A percentile compares a stretch with the other conserved stretches of the same genome.
phyloP scores from a whole-genome alignment of 1,140 invertebrate genomes.

The Macrobrachium rosenbergii region DNA sequence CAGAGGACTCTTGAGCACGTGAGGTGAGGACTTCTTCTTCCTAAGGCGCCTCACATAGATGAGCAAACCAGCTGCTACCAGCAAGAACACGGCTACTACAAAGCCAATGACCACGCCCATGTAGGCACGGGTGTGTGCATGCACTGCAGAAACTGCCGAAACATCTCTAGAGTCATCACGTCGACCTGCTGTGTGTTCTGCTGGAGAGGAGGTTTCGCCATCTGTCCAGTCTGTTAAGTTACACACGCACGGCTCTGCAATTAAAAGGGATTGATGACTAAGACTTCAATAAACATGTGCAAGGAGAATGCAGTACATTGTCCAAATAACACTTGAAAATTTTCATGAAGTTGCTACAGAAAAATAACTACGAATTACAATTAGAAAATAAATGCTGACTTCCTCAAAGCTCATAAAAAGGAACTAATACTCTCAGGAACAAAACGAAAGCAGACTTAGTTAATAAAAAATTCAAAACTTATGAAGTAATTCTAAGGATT shows the following conservation, averaged over 20 bases:
- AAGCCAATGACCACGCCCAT: conserved; percentile 86
- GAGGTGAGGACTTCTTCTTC: conserved; percentile 79
- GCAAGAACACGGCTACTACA: conserved; percentile 78
- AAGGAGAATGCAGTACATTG: neutral
- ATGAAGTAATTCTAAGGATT: too few relatives aligned
- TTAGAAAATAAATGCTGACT: neutral
- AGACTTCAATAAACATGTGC: neutral
- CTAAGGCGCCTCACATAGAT: conserved; percentile 80
- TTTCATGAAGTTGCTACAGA: too few relatives aligned
- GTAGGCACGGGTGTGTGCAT: conserved; percentile 74
- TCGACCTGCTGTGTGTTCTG: conserved; percentile 69
- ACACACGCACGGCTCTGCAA: conserved; percentile 67
- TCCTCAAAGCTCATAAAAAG: too few relatives aligned
- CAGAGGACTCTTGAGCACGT: conserved; percentile 77
- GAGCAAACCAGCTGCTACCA: conserved; percentile 76
- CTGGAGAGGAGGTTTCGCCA: conserved; percentile 51
- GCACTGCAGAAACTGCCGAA: conserved; percentile 57
- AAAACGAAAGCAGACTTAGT: too few relatives aligned
- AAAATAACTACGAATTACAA: neutral
- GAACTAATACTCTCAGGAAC: too few relatives aligned
- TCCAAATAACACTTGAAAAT: neutral
- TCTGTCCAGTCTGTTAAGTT: conserved; percentile 67
- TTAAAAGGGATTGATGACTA: too few relatives aligned
- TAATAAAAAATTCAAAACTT: too few relatives aligned
- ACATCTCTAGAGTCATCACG: conserved; percentile 69